Evolutionary conservation across 2,888 invertebrate genomes (phyloP).

Genomic region (Tiliacea aurago): DNA sequence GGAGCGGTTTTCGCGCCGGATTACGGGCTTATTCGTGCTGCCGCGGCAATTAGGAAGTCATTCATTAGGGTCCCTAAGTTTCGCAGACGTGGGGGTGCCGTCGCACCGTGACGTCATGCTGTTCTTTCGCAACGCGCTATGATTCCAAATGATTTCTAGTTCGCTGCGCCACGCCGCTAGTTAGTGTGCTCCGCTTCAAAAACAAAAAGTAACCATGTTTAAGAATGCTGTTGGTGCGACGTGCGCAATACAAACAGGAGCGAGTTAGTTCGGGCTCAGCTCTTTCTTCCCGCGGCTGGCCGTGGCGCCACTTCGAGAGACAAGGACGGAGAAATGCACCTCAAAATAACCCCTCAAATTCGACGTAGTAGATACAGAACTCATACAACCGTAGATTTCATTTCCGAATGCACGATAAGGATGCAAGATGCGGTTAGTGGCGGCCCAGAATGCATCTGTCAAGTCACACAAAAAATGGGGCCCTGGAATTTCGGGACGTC

Average conservation of each 20-base stretch:
- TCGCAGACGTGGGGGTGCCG: conserved; percentile 90
- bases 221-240: conserved; percentile 80
- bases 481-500: conserved; percentile 89
- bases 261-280: conserved; percentile 77
- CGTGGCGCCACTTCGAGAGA: conserved; percentile 87
- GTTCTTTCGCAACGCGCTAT: conserved; percentile 79
- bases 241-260: conserved; percentile 85
- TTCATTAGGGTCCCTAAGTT: conserved; percentile 91
- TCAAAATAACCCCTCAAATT: conserved; percentile 87
- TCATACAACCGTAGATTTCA: conserved; percentile 80
- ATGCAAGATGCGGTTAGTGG: conserved; percentile 89
- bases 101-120: conserved; percentile 82
- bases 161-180: conserved; percentile 71
- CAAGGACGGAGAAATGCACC: conserved; percentile 85
- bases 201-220: conserved; percentile 84
- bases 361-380: conserved; percentile 80
- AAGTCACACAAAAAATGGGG: conserved; percentile 87
- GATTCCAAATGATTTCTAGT: conserved; percentile 74
- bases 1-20: conserved; percentile 83
- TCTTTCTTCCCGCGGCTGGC: conserved; percentile 76
- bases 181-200: conserved; percentile 70
- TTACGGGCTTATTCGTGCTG: conserved; percentile 87
- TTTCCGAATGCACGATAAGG: conserved; percentile 86
- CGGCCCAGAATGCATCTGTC: conserved; percentile 90
- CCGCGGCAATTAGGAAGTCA: conserved; percentile 90